Percentiles rank a stretch among this genome's conserved stretches.
phyloP scores from a whole-genome alignment of 2,888 invertebrate species.

The Drosophila antonietae region DNA sequence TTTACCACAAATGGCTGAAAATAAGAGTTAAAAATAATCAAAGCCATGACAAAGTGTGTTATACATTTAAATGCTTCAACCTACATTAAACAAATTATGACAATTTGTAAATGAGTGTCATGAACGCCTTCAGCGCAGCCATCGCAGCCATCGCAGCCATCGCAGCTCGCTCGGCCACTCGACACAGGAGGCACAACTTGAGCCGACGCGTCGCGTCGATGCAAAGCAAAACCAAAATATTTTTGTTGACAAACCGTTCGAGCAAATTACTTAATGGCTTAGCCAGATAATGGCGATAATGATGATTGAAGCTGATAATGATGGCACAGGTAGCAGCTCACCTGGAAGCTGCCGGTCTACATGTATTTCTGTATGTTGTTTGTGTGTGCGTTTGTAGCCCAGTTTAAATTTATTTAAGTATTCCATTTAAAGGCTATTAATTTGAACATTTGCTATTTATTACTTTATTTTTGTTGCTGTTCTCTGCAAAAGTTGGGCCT shows the following conservation, averaged over 20 bases:
- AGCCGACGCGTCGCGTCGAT: slow-evolving; percentile 24
- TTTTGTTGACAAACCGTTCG: slow-evolving; percentile 68
- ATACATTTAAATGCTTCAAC: slow-evolving; percentile 73
- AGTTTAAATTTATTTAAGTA: slow-evolving; percentile 6
- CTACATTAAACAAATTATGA: slow-evolving; percentile 70
- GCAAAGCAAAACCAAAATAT: slow-evolving; percentile 36
- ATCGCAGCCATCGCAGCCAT: not conserved
- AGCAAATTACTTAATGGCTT: slow-evolving; percentile 70
- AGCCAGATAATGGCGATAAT: slow-evolving; percentile 50
- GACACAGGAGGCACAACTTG: slow-evolving; percentile 41
- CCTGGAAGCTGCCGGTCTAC: not conserved
- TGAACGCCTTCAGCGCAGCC: slow-evolving; percentile 10
- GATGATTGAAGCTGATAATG: slow-evolving; percentile 41
- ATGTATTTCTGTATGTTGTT: not conserved
- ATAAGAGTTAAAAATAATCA: slow-evolving; percentile 25
- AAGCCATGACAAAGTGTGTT: slow-evolving; percentile 63
- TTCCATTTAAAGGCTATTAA: not conserved
- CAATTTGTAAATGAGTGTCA: slow-evolving; percentile 63
- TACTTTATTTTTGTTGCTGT: not conserved
- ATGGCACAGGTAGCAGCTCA: slow-evolving; percentile 40
- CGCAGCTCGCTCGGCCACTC: slow-evolving; percentile 9
- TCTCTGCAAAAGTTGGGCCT: not conserved
- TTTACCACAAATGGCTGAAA: slow-evolving; percentile 34
- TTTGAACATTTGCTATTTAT: not conserved
- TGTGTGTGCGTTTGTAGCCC: not conserved